A percentile compares a stretch with the other conserved stretches of the same genome.
Evolutionary conservation across 2,797 vertebrate genomes (phyloP).

Genomic region (Tamandua tetradactyla): DNA sequence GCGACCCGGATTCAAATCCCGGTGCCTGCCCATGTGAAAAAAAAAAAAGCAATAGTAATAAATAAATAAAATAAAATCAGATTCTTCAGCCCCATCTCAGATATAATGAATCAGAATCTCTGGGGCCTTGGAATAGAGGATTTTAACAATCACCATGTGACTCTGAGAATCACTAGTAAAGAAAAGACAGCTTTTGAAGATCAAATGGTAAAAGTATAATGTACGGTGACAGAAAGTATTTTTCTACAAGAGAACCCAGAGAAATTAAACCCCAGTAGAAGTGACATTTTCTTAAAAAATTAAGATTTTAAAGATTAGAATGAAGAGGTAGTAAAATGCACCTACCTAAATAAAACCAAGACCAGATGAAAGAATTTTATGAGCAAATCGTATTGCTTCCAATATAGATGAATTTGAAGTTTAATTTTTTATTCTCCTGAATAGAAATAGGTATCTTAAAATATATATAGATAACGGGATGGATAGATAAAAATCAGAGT

Average conservation of each 20-base stretch:
- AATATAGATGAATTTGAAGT: conserved; percentile 55
- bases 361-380: conserved; percentile 57
- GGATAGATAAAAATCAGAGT: not conserved
- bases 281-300: not conserved
- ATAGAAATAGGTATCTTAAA: conserved; percentile 67
- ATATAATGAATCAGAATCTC: not conserved
- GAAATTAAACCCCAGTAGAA: conserved; percentile 5
- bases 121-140: not conserved
- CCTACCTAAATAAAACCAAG: conserved; percentile 73
- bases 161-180: not conserved
- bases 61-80: too few species aligned
- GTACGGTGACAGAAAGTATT: not conserved
- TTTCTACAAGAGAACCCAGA: not conserved
- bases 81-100: not conserved
- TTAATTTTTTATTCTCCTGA: conserved; percentile 64
- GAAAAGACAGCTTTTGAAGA: not conserved
- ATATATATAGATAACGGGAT: conserved; percentile 24
- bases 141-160: not conserved
- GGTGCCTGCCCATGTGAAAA: too few species aligned
- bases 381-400: conserved; percentile 64
- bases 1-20: too few species aligned
- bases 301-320: conserved; percentile 73
- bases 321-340: conserved; percentile 63
- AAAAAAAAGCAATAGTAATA: too few species aligned
- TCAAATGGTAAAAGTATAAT: not conserved